Evolutionary conservation across 2,797 vertebrate species (phyloP), one percentile per base, ranked within the genome.

Genomic region (Lutjanus argentimaculatus): DNA sequence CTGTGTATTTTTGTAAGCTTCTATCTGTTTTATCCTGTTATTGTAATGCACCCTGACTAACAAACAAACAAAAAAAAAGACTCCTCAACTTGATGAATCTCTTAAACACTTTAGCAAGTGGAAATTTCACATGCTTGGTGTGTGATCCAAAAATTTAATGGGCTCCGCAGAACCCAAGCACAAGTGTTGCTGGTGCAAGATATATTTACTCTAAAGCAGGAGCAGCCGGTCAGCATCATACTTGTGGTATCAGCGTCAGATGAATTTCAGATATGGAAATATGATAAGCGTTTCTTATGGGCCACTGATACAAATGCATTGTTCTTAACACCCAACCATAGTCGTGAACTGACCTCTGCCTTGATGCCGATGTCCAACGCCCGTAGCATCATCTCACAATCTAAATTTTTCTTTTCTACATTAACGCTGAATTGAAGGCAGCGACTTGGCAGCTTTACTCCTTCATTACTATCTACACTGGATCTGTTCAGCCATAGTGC

Each of bases 141-240:
- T 45, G 57, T 58, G 61, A 64, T 72, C 17, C 7, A 49, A 30
- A 59, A 43, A 65, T 65, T 7, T 67, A 6, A 14, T 3, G 0
- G 17, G 8, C 46, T 19, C 22, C 46, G 36, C 36, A 56, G 45
- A 67, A 45, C 57, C 61, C 22, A 46, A 36, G 21, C 61, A 67
- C 71, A 76, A 45, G 67, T 82, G 68, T 80, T 70, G 17, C 62
- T 67, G 51, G 30, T 70, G 42, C 13, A 6, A 57, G 72, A 86
- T 71, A 76, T 70, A 63, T 77, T 73, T 83, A 63, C 49, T 69
- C 43, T 15, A 46, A 66, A 30, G 53, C 51, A 25, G 51, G 9
- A 74, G 67, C 69, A 70, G 77, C 22, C 62, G 51, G 72, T 67
- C 74, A 65, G 48, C 56, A 59, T 71, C 16, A 19, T 6, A 22